Evolutionary conservation across 2,888 invertebrate species (phyloP).

Genomic region (Notocelia uddmanniana): DNA sequence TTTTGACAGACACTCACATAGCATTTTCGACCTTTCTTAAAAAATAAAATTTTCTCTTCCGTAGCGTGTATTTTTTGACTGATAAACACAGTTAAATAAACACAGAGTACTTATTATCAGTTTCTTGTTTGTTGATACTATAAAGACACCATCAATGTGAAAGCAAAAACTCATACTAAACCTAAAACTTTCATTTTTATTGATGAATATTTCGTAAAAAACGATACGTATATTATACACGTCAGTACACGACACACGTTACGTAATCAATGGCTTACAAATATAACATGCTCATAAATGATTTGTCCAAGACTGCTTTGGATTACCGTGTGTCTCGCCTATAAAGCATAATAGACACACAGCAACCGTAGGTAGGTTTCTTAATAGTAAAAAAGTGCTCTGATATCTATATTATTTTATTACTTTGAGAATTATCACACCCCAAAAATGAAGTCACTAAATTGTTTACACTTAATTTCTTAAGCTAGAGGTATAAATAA

Average conservation of each 20-base stretch:
- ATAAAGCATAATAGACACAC: too few relatives aligned
- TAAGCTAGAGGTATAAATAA: constrained; percentile 14
- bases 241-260: too few relatives aligned
- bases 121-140: not conserved
- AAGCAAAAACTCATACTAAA: not conserved
- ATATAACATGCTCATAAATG: too few relatives aligned
- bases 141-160: not conserved
- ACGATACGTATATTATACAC: too few relatives aligned
- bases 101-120: not conserved
- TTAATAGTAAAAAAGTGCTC: not conserved
- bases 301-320: not conserved
- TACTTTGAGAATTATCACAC: constrained; percentile 7
- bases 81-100: too few relatives aligned
- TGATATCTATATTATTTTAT: not conserved
- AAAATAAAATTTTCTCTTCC: constrained; percentile 40
- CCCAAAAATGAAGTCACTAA: constrained; percentile 3
- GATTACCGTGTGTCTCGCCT: too few relatives aligned
- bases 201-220: too few relatives aligned
- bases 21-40: constrained; percentile 42
- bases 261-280: too few relatives aligned
- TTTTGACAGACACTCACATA: constrained; percentile 51
- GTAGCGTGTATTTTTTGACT: constrained; percentile 10
- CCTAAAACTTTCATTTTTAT: too few relatives aligned
- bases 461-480: not conserved
- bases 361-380: not conserved